phyloP scores from a whole-genome alignment of 1,140 invertebrate genomes.

The Heliconius hewitsoni region DNA sequence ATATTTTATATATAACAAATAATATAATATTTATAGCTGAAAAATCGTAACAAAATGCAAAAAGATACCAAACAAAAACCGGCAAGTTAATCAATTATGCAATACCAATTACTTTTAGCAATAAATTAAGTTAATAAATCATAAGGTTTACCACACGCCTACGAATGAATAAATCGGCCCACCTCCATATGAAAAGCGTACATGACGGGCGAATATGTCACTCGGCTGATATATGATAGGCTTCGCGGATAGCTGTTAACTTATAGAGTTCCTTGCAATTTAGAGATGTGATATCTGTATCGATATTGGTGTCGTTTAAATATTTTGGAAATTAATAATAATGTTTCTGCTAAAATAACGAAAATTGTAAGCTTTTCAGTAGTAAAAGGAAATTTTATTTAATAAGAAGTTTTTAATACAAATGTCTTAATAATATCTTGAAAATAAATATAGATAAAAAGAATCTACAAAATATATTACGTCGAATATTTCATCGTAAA shows the following conservation, averaged over 20 bases:
- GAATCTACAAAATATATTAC: too few relatives aligned
- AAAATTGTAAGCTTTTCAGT: not conserved
- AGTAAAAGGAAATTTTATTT: too few relatives aligned
- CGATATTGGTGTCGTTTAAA: slow-evolving; percentile 19
- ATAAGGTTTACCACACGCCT: slow-evolving; percentile 24
- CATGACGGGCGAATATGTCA: slow-evolving; percentile 64
- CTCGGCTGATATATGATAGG: slow-evolving; percentile 70
- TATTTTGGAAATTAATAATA: not conserved
- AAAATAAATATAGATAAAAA: too few relatives aligned
- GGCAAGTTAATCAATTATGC: not conserved
- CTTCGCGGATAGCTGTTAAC: slow-evolving; percentile 66
- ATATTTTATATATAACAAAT: not conserved
- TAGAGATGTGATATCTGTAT: slow-evolving; percentile 48
- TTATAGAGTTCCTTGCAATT: slow-evolving; percentile 63
- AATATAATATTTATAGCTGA: too few relatives aligned
- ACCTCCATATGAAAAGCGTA: slow-evolving; percentile 37
- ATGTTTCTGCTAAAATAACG: not conserved
- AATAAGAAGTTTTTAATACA: too few relatives aligned
- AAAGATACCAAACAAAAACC: not conserved
- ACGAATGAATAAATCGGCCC: slow-evolving; percentile 30
- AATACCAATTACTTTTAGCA: slow-evolving; percentile 17
- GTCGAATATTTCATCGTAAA: not conserved
- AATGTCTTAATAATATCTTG: too few relatives aligned
- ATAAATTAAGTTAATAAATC: slow-evolving; percentile 35
- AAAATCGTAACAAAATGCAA: not conserved